Conservation (phyloP, 2,113 vertebrate species). For the Syngnathus floridae region DNA sequence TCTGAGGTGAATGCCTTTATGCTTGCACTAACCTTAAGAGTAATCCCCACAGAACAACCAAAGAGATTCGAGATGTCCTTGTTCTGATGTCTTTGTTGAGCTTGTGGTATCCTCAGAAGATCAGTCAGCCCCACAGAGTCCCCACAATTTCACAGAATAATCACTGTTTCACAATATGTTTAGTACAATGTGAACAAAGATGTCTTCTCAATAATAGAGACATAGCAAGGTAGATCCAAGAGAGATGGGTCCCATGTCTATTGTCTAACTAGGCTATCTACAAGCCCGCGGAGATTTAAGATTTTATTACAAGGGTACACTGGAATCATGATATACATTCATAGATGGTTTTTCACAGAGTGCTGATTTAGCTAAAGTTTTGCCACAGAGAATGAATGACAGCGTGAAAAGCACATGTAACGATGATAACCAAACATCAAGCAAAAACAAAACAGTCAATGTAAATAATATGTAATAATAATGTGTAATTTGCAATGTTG, state of each 20-base stretch:
- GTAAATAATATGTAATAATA: no score
- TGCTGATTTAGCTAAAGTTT: conserved; percentile 3
- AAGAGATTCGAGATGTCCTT: conserved; percentile 75
- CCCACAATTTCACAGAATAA: conserved; percentile 39
- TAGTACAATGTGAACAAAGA: conserved; percentile 29
- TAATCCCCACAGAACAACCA: conserved; percentile 73
- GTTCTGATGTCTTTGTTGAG: conserved; percentile 45
- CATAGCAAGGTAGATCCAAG: conserved; percentile 17
- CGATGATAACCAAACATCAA: not conserved
- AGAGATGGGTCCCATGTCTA: conserved; percentile 33
- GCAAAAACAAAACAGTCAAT: not conserved
- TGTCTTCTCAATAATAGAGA: conserved; percentile 23
- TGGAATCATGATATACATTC: conserved; percentile 38
- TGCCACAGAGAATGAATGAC: not conserved
- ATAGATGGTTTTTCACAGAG: conserved; percentile 24
- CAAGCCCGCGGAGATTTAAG: conserved; percentile 36
- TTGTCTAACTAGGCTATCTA: conserved; percentile 37
- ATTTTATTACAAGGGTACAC: conserved; percentile 45
- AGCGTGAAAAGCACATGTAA: not conserved
- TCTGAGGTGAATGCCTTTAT: conserved; percentile 60
- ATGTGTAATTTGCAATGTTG: no score
- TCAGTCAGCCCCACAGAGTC: conserved; percentile 26
- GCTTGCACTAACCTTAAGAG: conserved; percentile 61
- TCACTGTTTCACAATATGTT: conserved; percentile 40
- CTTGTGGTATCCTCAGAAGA: conserved; percentile 23